A percentile compares a stretch with the other conserved stretches of the same genome.
phyloP scores from a whole-genome alignment of 2,797 vertebrate genomes.

The Anomalospiza imberbis region DNA sequence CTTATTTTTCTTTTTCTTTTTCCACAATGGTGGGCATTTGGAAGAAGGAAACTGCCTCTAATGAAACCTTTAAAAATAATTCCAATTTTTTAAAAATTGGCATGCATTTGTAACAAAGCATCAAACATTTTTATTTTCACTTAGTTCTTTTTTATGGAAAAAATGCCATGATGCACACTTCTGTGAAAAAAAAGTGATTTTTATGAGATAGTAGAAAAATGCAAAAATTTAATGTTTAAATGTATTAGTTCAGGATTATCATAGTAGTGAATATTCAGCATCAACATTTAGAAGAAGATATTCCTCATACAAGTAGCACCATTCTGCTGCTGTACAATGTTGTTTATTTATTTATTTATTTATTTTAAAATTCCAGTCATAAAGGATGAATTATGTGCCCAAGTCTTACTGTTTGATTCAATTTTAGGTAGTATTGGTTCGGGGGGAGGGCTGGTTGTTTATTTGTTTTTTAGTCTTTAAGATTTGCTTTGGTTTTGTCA shows the following conservation, averaged over 20 bases:
- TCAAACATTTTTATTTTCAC: not conserved
- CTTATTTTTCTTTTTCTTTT: not conserved
- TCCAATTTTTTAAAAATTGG: fast-evolving
- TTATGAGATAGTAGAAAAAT: not conserved
- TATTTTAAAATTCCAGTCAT: not conserved
- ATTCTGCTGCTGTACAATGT: not conserved
- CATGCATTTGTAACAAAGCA: not conserved
- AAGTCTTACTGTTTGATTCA: not conserved
- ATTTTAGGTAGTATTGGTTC: fast-evolving
- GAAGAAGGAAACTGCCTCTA: not conserved
- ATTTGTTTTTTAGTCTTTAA: not conserved
- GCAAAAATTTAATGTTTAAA: not conserved
- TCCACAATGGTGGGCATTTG: fast-evolving
- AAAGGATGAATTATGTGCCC: not conserved
- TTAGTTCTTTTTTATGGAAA: not conserved
- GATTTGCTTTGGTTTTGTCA: not conserved
- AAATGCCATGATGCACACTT: not conserved
- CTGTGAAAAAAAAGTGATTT: not conserved
- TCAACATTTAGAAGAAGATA: not conserved
- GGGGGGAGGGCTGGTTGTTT: not conserved
- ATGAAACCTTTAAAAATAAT: not conserved
- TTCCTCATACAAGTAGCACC: not conserved
- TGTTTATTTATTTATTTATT: not conserved
- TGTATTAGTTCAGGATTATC: not conserved
- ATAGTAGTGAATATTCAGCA: not conserved